Conservation (phyloP, 2,797 vertebrate species). For the Tokudaia muenninki region DNA sequence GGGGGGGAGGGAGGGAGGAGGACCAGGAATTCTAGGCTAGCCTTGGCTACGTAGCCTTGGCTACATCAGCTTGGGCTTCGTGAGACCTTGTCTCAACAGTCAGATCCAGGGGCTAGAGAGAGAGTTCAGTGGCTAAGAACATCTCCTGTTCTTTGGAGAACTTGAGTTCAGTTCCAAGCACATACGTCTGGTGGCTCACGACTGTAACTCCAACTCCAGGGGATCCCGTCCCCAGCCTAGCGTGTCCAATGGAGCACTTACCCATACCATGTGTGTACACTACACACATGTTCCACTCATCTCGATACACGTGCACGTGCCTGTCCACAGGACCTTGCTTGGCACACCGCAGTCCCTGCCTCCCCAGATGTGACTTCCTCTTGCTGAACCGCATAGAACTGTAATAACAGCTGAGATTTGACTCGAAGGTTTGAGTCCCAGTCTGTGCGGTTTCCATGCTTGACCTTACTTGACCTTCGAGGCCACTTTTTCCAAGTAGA, state of each 20-base stretch:
- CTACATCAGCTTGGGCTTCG: not conserved
- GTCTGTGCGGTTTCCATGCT: not conserved
- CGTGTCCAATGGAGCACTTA: not conserved
- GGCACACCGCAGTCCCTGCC: not conserved
- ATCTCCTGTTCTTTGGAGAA: not conserved
- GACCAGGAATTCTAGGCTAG: not conserved
- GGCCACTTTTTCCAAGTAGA: not conserved
- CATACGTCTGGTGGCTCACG: not conserved
- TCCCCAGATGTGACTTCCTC: not conserved
- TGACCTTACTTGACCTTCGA: conserved; percentile 55
- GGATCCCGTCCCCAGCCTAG: not conserved
- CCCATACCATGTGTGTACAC: not conserved
- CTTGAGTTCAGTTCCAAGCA: not conserved
- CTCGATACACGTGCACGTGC: too few species aligned
- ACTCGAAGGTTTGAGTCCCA: not conserved
- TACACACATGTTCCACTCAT: not conserved
- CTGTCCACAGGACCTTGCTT: not conserved
- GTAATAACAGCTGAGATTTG: conserved; percentile 51
- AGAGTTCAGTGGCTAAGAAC: not conserved
- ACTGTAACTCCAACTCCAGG: not conserved
- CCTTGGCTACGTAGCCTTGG: not conserved
- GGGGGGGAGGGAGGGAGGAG: not conserved
- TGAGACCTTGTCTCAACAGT: not conserved
- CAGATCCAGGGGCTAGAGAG: not conserved
- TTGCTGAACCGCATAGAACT: not conserved